Conservation (phyloP, 2,113 vertebrate species). For the Cryptotis parvus region DNA sequence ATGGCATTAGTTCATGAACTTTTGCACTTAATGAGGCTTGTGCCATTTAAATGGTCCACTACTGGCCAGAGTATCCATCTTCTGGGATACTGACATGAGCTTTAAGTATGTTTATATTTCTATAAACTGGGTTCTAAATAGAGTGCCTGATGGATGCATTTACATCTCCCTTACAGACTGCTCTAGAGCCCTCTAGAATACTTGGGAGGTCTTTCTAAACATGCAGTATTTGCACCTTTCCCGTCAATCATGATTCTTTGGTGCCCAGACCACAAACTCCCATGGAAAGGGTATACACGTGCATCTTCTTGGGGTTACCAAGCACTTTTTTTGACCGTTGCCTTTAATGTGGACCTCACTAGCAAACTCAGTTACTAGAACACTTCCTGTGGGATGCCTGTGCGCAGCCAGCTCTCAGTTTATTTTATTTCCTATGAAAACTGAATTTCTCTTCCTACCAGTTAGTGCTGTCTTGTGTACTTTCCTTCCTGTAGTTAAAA, state of each 20-base stretch:
- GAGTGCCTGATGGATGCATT: conserved; percentile 55
- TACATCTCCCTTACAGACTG: conserved; percentile 45
- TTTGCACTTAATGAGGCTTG: conserved; percentile 51
- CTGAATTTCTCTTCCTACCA: not conserved
- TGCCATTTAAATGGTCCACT: conserved; percentile 49
- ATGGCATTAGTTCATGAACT: conserved; percentile 60
- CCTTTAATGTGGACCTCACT: conserved; percentile 20
- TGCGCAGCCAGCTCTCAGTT: conserved; percentile 30
- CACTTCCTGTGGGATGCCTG: conserved; percentile 39
- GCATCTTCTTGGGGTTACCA: not conserved
- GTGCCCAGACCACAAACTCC: not conserved
- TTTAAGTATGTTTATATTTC: conserved; percentile 50
- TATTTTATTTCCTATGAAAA: conserved; percentile 53
- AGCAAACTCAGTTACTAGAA: conserved; percentile 51
- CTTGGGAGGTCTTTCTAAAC: conserved; percentile 35
- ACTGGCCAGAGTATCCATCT: not conserved
- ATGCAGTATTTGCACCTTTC: not conserved
- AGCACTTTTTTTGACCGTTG: not conserved
- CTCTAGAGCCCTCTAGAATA: not conserved
- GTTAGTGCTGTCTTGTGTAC: not conserved
- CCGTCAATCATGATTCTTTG: conserved; percentile 27
- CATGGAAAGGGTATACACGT: conserved; percentile 39
- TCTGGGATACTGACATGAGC: conserved; percentile 29
- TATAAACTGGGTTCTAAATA: conserved; percentile 1
- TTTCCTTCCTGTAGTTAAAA: conserved; percentile 63